Evolutionary conservation across 2,888 invertebrate genomes (phyloP).

Genomic region (Pollenia amentaria): DNA sequence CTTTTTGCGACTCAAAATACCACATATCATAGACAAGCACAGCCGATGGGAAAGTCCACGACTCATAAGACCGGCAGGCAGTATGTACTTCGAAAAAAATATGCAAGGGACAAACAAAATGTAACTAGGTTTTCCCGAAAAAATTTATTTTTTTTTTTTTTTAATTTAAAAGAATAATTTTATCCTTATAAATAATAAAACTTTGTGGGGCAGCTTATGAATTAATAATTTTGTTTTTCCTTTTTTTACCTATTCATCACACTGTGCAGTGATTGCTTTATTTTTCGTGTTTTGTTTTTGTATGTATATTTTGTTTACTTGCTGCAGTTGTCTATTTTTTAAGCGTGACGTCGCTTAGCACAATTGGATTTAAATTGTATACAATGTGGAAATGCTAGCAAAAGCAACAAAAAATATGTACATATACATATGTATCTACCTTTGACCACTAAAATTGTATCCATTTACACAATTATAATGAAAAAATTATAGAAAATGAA

Average conservation of each 20-base stretch:
- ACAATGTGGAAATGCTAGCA: constrained; percentile 56
- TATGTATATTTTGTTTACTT: constrained; percentile 41
- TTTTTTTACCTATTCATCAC: neutral
- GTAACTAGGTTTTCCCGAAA: too few species aligned
- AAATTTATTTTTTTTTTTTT: too few species aligned
- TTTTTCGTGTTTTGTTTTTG: neutral
- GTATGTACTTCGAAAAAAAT: too few species aligned
- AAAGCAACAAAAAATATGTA: constrained; percentile 1
- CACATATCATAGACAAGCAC: too few species aligned
- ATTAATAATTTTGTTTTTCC: neutral
- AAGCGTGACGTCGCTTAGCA: constrained; percentile 62
- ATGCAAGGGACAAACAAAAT: too few species aligned
- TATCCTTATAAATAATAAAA: too few species aligned
- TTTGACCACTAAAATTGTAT: constrained; percentile 59
- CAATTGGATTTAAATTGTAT: constrained; percentile 63
- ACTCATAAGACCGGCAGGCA: too few species aligned
- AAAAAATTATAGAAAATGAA: constrained; percentile 41
- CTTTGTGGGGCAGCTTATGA: too few species aligned
- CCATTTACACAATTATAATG: neutral
- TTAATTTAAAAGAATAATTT: too few species aligned
- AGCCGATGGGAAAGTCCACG: too few species aligned
- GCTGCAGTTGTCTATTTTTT: constrained; percentile 49
- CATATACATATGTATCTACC: constrained; percentile 13
- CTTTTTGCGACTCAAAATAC: too few species aligned
- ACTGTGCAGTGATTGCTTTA: constrained; percentile 43